Evolutionary conservation across 2,113 vertebrate genomes (phyloP), one percentile per base, ranked within the genome.

Genomic region (Oostethus manadensis): DNA sequence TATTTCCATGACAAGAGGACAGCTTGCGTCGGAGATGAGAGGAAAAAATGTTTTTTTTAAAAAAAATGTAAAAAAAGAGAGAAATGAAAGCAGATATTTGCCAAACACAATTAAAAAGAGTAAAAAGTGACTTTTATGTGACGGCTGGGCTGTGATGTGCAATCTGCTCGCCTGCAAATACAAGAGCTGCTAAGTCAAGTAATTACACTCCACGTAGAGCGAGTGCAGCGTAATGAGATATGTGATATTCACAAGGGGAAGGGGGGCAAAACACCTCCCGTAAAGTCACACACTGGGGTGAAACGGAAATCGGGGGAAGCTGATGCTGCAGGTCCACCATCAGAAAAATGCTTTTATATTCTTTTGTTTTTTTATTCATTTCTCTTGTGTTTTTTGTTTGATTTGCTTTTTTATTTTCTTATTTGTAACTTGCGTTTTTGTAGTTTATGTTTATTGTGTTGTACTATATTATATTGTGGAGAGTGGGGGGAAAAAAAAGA

Each of bases 101-200:
- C 80, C 79, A 84, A 84, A 86, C 66, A 73, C 74, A 81, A 86
- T 86, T 85, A 83, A 81, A 86, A 80, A 17, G 42, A 60, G 54
- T 71, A 66, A 70, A 78, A 60, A 62, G 74, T 79, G 33, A 62
- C 62, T 62, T 63, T 38, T 21, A 45, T 64, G 38, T 5, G 33
- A 10, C 18, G 53, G 33, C 26, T 18, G 29, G 29, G 29, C 83
- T 85, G 60, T 85, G 76, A 87, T 84, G 85, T 87, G 83, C 85
- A 87, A 87, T 84, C 83, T 87, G 85, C 83, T 87, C 81, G n/a
- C 83, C 81, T 81, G 79, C 80, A 80, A 85, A 84, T 79, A 70
- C 82, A 73, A 73, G 73, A 77, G 73, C 72, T 82, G 80, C 78
- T 50, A 33, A 33, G 29, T 33, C 29, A 33, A 33, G 3, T 33